phyloP scores from a whole-genome alignment of 2,797 vertebrate genomes.

The Octomys mimax region DNA sequence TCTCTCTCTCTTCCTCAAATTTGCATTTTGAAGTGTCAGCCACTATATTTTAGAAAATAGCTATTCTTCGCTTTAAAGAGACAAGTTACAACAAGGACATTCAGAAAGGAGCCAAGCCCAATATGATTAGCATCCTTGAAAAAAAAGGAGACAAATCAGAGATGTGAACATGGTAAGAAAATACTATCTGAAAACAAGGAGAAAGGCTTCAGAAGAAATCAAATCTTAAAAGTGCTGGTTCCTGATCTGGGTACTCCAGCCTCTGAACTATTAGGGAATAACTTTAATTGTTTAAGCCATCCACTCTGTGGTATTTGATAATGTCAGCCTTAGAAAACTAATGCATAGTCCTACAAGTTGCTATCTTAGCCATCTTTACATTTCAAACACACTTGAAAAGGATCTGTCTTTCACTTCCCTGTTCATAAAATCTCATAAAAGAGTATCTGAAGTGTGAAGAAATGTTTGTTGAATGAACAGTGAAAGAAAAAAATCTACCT shows the following conservation, averaged over 20 bases:
- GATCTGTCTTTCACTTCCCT: neutral
- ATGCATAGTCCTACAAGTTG: neutral
- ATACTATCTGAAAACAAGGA: neutral
- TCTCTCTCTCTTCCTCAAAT: neutral
- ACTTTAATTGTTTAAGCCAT: neutral
- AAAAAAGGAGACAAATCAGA: neutral
- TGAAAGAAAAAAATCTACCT: neutral
- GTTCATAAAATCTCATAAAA: neutral
- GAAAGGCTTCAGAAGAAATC: neutral
- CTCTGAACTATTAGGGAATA: neutral
- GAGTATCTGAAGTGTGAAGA: neutral
- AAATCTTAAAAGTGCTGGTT: neutral
- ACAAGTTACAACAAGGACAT: neutral
- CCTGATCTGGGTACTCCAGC: neutral
- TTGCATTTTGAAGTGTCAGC: neutral
- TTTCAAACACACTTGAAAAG: neutral
- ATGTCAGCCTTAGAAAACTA: neutral
- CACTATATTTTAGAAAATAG: neutral
- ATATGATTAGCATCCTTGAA: neutral
- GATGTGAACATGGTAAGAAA: neutral
- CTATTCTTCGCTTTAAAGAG: neutral
- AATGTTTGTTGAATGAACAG: conserved; percentile 10
- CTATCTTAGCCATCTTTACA: neutral
- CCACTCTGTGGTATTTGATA: neutral
- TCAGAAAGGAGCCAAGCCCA: neutral